Evolutionary conservation across 2,888 invertebrate genomes (phyloP), one percentile per base, ranked within the genome.

Genomic region (Bruchidius siliquastri): DNA sequence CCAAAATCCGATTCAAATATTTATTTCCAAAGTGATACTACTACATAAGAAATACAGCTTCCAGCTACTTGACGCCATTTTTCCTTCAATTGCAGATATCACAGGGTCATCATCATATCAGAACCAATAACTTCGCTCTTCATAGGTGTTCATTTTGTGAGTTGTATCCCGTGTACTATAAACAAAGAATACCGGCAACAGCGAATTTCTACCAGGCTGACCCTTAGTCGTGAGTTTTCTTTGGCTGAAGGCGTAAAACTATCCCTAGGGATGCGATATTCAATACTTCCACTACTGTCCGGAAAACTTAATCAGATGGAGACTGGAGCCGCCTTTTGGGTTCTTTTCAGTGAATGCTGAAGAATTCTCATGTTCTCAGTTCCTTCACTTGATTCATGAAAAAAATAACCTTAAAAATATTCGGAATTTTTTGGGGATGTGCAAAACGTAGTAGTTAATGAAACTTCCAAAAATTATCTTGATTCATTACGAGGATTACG

Each of bases 191-290:
- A 49, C 18, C 49, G 13, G 49, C 49, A 49, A 13, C 18, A 13
- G 49, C 18, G 49, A 49, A 49, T 49, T 49, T 8, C n/a, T 49
- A 49, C 49, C 8, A 49, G 49, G 49, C 49, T 76, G 75, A 76
- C 76, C 76, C 77, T 76, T 74, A 74, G 73, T 72, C 76, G 72
- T 74, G 73, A 73, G 73, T 73, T 75, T 74, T 49, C 49, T 49
- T 49, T 49, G 49, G 49, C 49, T 76, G 73, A 73, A 76, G 76
- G 82, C 81, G 83, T 79, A 81, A 83, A 83, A 81, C 81, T 81
- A 81, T 82, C 84, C 82, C 84, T 73, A 70, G 84, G 83, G 84
- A 83, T 74, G 75, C 79, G 83, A 84, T 82, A 85, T 84, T 85
- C 84, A 84, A 85, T 84, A 83, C 82, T 49, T 80, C 76, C 77